Evolutionary conservation across 1,140 invertebrate genomes (phyloP), one percentile per base, ranked within the genome.

Genomic region (Pseudomyrmex cubaensis): DNA sequence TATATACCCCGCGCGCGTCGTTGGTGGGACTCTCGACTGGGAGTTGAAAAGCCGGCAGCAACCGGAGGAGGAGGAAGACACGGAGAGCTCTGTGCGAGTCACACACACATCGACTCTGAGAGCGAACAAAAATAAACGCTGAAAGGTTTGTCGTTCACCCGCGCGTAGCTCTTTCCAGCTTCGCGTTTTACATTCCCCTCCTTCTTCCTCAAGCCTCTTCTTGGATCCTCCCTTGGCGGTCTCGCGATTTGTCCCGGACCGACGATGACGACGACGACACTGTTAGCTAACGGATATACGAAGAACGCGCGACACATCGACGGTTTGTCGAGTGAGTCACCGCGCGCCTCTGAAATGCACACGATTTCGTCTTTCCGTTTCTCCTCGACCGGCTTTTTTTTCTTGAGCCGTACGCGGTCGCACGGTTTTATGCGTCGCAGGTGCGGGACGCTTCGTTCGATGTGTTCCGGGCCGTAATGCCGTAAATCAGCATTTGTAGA

Each of bases 81-180:
- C 22, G 52, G 50, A 44, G 25, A 10, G 25, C 61, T 59, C 9
- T 77, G 62, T 66, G 52, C 62, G 76, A 70, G 76, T 72, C 54
- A 15, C 76, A 59, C 82, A 74, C 35, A 7, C 83, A 74, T 77
- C 86, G 77, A 63, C 83, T 66, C 83, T 66, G 20, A 73, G 66
- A 85, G 74, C 83, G 82, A 88, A 89, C 87, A 89, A 83, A 89
- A 89, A 89, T 88, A 89, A 87, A 89, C 84, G 59, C 56, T 75
- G 69, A 61, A 72, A 78, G 77, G 50, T 83, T 69, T 84, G 82
- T 82, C 82, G 72, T n/a, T 22, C 25, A n/a, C 15, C 69, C 25
- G 48, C 57, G 56, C 69, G 50, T 72, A 52, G 35, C 64, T 74
- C 67, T 84, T 35, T 52, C 67, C 85, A 82, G 77, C 80, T 57